phyloP scores from a whole-genome alignment of 2,888 invertebrate species.

The Acrobasis consociella region DNA sequence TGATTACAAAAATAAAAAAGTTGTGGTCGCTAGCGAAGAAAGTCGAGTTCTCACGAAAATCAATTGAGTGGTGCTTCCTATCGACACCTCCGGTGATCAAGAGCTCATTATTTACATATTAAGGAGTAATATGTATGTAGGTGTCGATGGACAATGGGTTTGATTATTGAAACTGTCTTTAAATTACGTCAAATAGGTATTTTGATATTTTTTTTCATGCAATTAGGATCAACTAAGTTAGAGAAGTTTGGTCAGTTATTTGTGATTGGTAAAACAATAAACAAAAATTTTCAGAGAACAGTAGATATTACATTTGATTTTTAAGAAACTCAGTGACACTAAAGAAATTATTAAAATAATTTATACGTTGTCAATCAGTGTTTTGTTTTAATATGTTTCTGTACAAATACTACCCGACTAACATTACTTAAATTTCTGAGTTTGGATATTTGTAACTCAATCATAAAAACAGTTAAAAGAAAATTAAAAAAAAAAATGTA shows the following conservation, averaged over 20 bases:
- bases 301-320: too few relatives aligned
- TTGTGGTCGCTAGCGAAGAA: constrained; percentile 27
- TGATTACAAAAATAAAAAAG: constrained; percentile 20
- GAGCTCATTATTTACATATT: constrained; percentile 63
- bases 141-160: constrained; percentile 23
- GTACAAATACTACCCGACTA: too few relatives aligned
- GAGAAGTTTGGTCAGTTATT: too few relatives aligned
- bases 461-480: too few relatives aligned
- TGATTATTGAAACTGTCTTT: not conserved
- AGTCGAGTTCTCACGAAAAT: constrained; percentile 51
- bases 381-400: too few relatives aligned
- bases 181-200: too few relatives aligned
- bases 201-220: not conserved
- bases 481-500: too few relatives aligned
- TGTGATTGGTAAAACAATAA: not conserved
- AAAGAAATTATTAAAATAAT: too few relatives aligned
- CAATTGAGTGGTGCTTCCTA: constrained; percentile 57
- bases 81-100: constrained; percentile 61
- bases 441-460: too few relatives aligned
- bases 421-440: too few relatives aligned
- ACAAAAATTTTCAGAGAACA: not conserved
- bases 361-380: too few relatives aligned
- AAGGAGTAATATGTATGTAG: constrained; percentile 34
- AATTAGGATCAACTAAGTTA: not conserved
- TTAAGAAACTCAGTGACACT: too few relatives aligned